Conservation (phyloP, 2,888 invertebrate genomes). For the Microctonus brassicae region DNA sequence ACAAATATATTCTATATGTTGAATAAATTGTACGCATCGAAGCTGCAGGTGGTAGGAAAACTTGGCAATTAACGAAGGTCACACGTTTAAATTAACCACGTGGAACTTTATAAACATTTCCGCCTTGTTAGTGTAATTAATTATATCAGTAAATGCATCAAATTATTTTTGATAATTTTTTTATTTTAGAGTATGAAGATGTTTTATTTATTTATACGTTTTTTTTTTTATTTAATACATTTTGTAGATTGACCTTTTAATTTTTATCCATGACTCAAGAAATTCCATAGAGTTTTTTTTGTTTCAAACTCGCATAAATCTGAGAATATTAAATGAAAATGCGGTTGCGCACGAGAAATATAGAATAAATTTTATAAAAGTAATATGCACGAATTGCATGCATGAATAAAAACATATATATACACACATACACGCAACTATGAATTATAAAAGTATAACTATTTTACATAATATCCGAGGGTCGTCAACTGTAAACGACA, state of each 20-base stretch:
- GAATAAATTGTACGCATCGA: conserved; percentile 37
- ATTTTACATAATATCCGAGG: background rate
- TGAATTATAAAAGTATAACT: conserved; percentile 1
- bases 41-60: conserved; percentile 17
- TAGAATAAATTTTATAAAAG: too few relatives aligned
- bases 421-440: background rate
- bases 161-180: conserved; percentile 6
- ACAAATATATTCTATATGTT: background rate
- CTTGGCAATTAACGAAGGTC: conserved; percentile 34
- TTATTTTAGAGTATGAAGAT: background rate
- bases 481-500: background rate
- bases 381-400: background rate
- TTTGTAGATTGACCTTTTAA: background rate
- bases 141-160: conserved; percentile 25
- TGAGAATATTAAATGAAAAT: conserved; percentile 26
- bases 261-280: background rate
- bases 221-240: background rate
- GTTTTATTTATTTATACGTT: background rate
- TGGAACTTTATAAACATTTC: conserved; percentile 29
- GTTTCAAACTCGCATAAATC: conserved; percentile 3
- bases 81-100: conserved; percentile 13
- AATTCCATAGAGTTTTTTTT: conserved; percentile 14
- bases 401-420: background rate
- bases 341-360: background rate
- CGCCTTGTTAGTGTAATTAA: conserved; percentile 32